Evolutionary conservation across 2,888 invertebrate species (phyloP).

Genomic region (Lasius fuliginosus): DNA sequence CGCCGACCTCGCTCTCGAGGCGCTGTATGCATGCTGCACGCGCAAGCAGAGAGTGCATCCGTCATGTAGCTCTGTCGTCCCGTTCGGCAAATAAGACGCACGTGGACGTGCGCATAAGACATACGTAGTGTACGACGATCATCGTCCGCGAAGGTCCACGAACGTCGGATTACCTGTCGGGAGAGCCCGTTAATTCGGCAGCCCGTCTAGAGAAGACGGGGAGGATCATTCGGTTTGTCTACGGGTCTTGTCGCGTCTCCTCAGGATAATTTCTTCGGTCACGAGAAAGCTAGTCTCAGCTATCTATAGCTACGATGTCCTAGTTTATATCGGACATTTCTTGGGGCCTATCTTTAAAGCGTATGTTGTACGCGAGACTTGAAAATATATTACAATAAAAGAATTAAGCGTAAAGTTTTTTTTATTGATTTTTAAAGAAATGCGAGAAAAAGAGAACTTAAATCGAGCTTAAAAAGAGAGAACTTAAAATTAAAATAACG

Average conservation of each 20-base stretch:
- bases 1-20: conserved; percentile 25
- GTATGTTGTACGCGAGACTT: background rate
- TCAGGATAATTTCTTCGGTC: background rate
- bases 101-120: conserved; percentile 39
- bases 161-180: conserved; percentile 42
- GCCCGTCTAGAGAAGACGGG: conserved; percentile 32
- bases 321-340: background rate
- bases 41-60: conserved; percentile 73
- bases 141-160: conserved; percentile 47
- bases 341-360: background rate
- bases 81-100: conserved; percentile 70
- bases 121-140: conserved; percentile 45
- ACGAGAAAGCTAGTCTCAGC: background rate
- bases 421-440: background rate
- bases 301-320: no score
- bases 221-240: conserved; percentile 73
- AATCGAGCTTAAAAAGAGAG: no score
- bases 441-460: background rate
- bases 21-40: conserved; percentile 78
- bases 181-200: conserved; percentile 50
- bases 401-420: background rate
- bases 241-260: conserved; percentile 25
- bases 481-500: background rate
- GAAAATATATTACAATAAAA: background rate
- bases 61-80: conserved; percentile 67